Conservation (phyloP, 2,888 invertebrate genomes). For the Phasia obesa region DNA sequence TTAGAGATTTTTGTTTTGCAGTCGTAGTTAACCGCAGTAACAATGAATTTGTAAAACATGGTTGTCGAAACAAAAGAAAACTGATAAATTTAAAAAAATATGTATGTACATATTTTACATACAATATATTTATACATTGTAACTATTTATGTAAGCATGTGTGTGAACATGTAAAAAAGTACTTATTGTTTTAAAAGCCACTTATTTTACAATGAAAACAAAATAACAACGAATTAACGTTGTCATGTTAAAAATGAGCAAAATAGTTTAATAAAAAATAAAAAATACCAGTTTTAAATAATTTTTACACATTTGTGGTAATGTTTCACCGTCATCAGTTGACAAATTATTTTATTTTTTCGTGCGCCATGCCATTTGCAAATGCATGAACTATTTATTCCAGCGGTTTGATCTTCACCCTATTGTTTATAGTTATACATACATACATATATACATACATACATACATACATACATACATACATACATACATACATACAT, state of each 20-base stretch:
- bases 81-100: neutral
- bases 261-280: slow-evolving; percentile 5
- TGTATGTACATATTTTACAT: too few species aligned
- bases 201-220: slow-evolving; percentile 46
- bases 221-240: slow-evolving; percentile 18
- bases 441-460: neutral
- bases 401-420: neutral
- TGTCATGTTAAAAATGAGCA: slow-evolving; percentile 19
- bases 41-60: slow-evolving; percentile 41
- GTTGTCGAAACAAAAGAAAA: neutral
- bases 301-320: slow-evolving; percentile 50
- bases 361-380: slow-evolving; percentile 22
- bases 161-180: too few species aligned
- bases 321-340: slow-evolving; percentile 54
- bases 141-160: too few species aligned
- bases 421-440: neutral
- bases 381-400: slow-evolving; percentile 21
- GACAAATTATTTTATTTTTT: slow-evolving; percentile 34
- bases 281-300: slow-evolving; percentile 10
- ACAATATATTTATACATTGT: too few species aligned
- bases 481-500: too few species aligned
- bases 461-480: neutral
- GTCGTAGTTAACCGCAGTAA: slow-evolving; percentile 31
- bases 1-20: slow-evolving; percentile 22
- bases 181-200: slow-evolving; percentile 21